These are phyloP conservation scores for Onthophagus taurus DNA, from an alignment of 1,140 invertebrate species.

Conservation along the genomic window DNA sequence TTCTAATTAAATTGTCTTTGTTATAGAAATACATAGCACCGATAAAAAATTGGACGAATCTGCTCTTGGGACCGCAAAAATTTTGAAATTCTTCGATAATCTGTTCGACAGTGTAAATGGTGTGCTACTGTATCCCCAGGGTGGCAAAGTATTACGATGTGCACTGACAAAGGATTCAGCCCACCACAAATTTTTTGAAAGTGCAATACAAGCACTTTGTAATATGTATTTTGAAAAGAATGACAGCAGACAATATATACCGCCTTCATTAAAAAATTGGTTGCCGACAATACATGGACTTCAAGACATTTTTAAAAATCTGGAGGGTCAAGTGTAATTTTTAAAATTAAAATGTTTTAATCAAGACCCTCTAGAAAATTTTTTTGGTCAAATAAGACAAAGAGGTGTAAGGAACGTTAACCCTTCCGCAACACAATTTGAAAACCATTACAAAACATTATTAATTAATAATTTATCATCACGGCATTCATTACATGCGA, in stretches of 20 bases:
- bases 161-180: background rate
- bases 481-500: slow-evolving; percentile 14
- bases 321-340: slow-evolving; percentile 10
- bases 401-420: slow-evolving; percentile 16
- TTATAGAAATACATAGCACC: too few species aligned
- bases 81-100: slow-evolving; percentile 10
- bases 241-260: background rate
- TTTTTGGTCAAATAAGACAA: slow-evolving; percentile 18
- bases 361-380: slow-evolving; percentile 22
- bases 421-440: slow-evolving; percentile 13
- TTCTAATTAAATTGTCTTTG: too few species aligned
- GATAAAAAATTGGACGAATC: background rate
- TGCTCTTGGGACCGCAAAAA: slow-evolving; percentile 4
- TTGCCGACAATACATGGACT: slow-evolving; percentile 15
- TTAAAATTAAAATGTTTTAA: slow-evolving; percentile 12
- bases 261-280: slow-evolving; percentile 17
- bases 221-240: slow-evolving; percentile 8
- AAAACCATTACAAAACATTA: slow-evolving; percentile 15
- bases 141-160: slow-evolving; percentile 4
- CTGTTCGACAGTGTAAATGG: slow-evolving; percentile 8
- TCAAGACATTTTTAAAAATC: slow-evolving; percentile 2
- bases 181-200: background rate
- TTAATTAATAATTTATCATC: slow-evolving; percentile 17
- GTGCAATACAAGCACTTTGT: background rate
- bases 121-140: background rate